Conservation (phyloP, 2,888 invertebrate genomes). For the Rhorus exstirpatorius region DNA sequence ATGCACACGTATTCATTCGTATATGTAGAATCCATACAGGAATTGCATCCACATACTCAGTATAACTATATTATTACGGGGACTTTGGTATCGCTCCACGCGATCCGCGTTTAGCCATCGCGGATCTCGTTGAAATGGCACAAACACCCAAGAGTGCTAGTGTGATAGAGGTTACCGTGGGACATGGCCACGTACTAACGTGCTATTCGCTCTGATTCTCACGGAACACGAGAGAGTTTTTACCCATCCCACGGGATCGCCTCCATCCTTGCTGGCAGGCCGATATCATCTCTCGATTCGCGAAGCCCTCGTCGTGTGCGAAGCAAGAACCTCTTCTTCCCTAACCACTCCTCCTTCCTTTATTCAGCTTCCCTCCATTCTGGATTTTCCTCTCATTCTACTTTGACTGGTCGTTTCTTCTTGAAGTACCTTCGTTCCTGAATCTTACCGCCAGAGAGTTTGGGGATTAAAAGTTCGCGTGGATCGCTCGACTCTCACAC, state of each 20-base stretch:
- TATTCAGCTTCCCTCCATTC: conserved; percentile 20
- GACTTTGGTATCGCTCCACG: conserved; percentile 31
- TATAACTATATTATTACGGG: conserved; percentile 42
- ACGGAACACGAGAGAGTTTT: conserved; percentile 39
- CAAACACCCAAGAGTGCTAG: conserved; percentile 36
- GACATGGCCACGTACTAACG: conserved; percentile 39
- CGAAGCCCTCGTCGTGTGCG: conserved; percentile 27
- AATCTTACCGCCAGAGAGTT: conserved; percentile 54
- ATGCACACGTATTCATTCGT: not conserved
- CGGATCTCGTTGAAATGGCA: conserved; percentile 35
- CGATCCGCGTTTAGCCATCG: conserved; percentile 42
- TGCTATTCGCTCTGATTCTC: conserved; percentile 41
- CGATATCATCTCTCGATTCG: conserved; percentile 64
- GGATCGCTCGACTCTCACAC: conserved; percentile 20
- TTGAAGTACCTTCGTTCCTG: conserved; percentile 36
- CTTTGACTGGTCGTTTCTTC: conserved; percentile 38
- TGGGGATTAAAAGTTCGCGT: conserved; percentile 59
- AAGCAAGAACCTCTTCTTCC: conserved; percentile 23
- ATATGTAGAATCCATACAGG: conserved; percentile 13
- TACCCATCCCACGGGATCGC: conserved; percentile 9
- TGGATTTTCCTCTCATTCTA: conserved; percentile 32
- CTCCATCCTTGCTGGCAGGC: conserved; percentile 4
- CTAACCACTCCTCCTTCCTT: not conserved
- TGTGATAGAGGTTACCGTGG: conserved; percentile 44
- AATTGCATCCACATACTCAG: conserved; percentile 21